Conservation (phyloP, 2,113 vertebrate species). For the Cyphomyrus discorhynchus region DNA sequence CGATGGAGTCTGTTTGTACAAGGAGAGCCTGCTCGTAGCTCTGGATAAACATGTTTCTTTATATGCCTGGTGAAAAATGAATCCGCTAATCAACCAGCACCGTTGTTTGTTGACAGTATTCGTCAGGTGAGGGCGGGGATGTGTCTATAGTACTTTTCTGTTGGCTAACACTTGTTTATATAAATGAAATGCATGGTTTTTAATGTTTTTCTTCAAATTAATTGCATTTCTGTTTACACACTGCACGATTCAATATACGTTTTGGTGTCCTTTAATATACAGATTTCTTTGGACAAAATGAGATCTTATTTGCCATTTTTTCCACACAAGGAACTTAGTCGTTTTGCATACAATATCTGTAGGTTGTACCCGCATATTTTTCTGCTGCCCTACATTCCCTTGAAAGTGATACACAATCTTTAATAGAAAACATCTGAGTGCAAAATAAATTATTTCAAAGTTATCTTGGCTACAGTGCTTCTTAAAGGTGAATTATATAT, state of each 20-base stretch:
- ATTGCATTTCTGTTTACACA: not conserved
- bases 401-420: not conserved
- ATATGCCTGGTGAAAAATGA: not conserved
- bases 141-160: not conserved
- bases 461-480: not conserved
- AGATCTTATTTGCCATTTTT: not conserved
- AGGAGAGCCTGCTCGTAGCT: not conserved
- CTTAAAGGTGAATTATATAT: not conserved
- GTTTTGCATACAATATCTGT: not conserved
- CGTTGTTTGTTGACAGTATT: not conserved
- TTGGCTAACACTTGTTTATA: not conserved
- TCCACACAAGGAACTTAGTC: not conserved
- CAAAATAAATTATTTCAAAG: not conserved
- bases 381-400: not conserved
- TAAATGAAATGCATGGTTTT: not conserved
- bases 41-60: constrained; percentile 2
- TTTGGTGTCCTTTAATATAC: not conserved
- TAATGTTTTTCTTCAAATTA: not conserved
- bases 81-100: not conserved
- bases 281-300: not conserved
- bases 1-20: not conserved
- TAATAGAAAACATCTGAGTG: not conserved
- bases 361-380: not conserved
- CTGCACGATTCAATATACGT: not conserved
- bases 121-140: not conserved